Percentiles rank a stretch among this genome's conserved stretches.
Evolutionary conservation across 2,113 vertebrate species (phyloP).

Genomic region (Platichthys flesus): DNA sequence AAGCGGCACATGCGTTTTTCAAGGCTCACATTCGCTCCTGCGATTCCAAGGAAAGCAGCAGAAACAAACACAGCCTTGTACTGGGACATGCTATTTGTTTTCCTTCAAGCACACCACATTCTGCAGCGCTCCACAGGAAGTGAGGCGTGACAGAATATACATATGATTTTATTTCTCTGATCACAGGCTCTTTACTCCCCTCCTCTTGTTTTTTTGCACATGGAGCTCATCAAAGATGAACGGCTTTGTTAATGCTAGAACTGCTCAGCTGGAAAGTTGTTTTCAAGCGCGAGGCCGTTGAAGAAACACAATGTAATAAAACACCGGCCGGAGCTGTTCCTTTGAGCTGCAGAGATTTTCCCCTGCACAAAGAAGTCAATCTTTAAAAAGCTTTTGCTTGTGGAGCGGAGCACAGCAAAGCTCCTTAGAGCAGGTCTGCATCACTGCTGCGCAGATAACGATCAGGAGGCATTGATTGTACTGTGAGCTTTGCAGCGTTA

Average conservation of each 20-base stretch:
- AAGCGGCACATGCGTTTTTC: conserved; percentile 46
- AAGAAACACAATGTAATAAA: conserved; percentile 76
- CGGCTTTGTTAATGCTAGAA: conserved; percentile 80
- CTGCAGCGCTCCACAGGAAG: conserved; percentile 64
- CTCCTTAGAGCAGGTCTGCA: conserved; percentile 54
- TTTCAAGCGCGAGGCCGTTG: conserved; percentile 61
- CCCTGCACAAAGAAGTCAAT: conserved; percentile 65
- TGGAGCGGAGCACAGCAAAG: conserved; percentile 65
- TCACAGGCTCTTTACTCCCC: conserved; percentile 48
- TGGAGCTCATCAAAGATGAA: conserved; percentile 81
- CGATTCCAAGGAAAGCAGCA: conserved; percentile 69
- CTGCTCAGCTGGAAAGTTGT: conserved; percentile 81
- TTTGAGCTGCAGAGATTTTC: conserved; percentile 57
- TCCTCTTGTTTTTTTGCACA: conserved; percentile 72
- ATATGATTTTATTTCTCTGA: conserved; percentile 80
- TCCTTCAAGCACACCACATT: conserved; percentile 72
- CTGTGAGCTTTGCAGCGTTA: conserved; percentile 54
- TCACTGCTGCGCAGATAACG: conserved; percentile 70
- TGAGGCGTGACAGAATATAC: conserved; percentile 78
- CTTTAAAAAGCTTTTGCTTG: conserved; percentile 74
- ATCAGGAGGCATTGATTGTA: conserved; percentile 65
- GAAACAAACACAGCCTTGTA: conserved; percentile 77
- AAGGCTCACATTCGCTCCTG: conserved; percentile 59
- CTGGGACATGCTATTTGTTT: conserved; percentile 80
- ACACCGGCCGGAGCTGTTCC: conserved; percentile 62